Evolutionary conservation across 1,140 invertebrate species (phyloP), one percentile per base, ranked within the genome.

Genomic region (Phthorimaea operculella): DNA sequence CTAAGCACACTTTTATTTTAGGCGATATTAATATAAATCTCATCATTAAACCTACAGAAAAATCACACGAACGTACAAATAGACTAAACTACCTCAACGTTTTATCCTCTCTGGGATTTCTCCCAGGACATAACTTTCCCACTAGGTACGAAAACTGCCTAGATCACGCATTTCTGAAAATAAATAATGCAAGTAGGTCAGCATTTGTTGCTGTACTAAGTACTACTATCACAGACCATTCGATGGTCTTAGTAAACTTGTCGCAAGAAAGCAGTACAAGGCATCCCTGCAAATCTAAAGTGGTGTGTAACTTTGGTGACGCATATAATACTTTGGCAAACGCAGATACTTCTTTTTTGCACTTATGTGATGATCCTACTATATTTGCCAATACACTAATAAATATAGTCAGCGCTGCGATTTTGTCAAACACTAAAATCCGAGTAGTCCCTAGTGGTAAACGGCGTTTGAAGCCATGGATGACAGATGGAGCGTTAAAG

Each of bases 141-240:
- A 34, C 33, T 11, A 34, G 33, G 11, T 7, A 34, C 11, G 11
- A 7, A 15, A 62, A 17, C 16, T 62, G 52, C 33, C 54, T 62
- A 15, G 60, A 62, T 53, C 55, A 62, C 33, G 55, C 55, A n/a
- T 58, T 62, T 52, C 16, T 62, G n/a, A 62, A 52, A 50, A 57
- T 62, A 44, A 57, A 61, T 11, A 51, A 36, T 15, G 52, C 52
- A 28, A 44, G 28, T 9, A 11, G 17, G 1, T 52, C 58, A 8
- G 54, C 56, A 28, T 58, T 52, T 21, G 55, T 62, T 16, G 56
- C 56, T 34, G 50, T 62, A 6, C 15, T 62, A 14, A 16, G 42
- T n/a, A 62, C 55, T 10, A 52, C 55, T 16, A 55, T 54, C 12
- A 55, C 52, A 10, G 59, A 61, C n/a, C 58, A 60, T 17, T 47